phyloP scores from a whole-genome alignment of 2,797 vertebrate species.

The Gallirallus australis region DNA sequence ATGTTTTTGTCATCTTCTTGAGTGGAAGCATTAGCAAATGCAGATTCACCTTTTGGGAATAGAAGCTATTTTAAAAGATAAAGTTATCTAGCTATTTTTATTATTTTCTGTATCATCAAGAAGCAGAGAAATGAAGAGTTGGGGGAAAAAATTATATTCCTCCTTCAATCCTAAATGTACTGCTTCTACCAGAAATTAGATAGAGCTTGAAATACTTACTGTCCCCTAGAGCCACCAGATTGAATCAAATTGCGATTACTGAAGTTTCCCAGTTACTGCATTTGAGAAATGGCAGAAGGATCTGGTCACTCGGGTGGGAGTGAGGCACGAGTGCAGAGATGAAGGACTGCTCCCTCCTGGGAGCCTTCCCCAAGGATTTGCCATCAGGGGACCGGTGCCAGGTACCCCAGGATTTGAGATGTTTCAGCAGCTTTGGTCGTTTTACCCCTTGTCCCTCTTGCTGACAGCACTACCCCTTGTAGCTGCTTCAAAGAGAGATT shows the following conservation, averaged over 20 bases:
- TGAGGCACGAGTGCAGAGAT: accelerated
- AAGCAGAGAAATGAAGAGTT: background rate
- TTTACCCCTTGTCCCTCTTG: background rate
- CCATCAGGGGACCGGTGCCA: accelerated
- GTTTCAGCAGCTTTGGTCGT: background rate
- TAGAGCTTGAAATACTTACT: background rate
- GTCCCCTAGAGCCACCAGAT: background rate
- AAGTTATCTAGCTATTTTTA: background rate
- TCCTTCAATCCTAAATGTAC: background rate
- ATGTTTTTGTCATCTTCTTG: background rate
- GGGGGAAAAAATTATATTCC: background rate
- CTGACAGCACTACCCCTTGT: background rate
- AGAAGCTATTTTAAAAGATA: constrained; percentile 24
- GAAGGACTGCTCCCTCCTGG: background rate
- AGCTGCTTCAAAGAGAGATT: background rate
- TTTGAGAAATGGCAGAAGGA: background rate
- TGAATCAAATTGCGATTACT: background rate
- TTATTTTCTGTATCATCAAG: background rate
- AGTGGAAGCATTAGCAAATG: background rate
- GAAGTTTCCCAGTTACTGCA: background rate
- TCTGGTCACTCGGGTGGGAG: accelerated
- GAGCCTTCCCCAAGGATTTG: accelerated
- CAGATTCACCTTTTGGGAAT: background rate
- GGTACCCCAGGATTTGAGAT: background rate
- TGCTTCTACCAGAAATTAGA: background rate